phyloP scores from a whole-genome alignment of 2,113 vertebrate genomes.

The Candoia aspera region DNA sequence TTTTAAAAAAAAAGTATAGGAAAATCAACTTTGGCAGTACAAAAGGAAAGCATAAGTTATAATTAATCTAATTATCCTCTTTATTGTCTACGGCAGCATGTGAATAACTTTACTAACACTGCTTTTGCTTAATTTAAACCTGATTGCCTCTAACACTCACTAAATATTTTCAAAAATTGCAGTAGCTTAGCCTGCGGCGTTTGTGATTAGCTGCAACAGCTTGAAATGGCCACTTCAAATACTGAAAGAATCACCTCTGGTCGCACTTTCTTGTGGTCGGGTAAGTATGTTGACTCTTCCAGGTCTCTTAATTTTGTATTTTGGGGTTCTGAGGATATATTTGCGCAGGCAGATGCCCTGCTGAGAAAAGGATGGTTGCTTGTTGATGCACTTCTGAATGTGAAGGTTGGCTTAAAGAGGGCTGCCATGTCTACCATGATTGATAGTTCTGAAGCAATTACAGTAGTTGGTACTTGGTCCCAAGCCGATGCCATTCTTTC shows the following conservation, averaged over 20 bases:
- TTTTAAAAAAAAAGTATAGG: conserved; percentile 41
- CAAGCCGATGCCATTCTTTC: background rate
- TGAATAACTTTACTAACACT: conserved; percentile 75
- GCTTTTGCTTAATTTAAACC: conserved; percentile 81
- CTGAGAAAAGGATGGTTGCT: conserved; percentile 1
- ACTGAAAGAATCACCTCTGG: conserved; percentile 70
- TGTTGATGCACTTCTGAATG: conserved; percentile 23
- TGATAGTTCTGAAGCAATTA: background rate
- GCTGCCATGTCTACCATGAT: background rate
- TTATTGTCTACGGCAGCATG: conserved; percentile 56
- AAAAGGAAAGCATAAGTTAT: conserved; percentile 35
- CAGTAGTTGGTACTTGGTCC: conserved; percentile 2
- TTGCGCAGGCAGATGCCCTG: too few relatives aligned
- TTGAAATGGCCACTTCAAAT: conserved; percentile 87
- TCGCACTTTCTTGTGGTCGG: conserved; percentile 78
- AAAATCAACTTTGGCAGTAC: conserved; percentile 47
- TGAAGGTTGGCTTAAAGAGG: background rate
- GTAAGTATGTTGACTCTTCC: conserved; percentile 82
- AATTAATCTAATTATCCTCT: conserved; percentile 43
- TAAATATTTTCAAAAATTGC: conserved; percentile 87
- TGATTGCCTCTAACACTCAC: conserved; percentile 84
- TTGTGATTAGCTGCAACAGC: conserved; percentile 84
- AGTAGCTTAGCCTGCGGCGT: conserved; percentile 87
- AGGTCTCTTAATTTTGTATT: conserved; percentile 64
- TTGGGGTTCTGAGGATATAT: conserved; percentile 31